Percentiles rank a stretch among this genome's conserved stretches.
Evolutionary conservation across 1,140 invertebrate species (phyloP).

Genomic region (Scylla paramamosain): DNA sequence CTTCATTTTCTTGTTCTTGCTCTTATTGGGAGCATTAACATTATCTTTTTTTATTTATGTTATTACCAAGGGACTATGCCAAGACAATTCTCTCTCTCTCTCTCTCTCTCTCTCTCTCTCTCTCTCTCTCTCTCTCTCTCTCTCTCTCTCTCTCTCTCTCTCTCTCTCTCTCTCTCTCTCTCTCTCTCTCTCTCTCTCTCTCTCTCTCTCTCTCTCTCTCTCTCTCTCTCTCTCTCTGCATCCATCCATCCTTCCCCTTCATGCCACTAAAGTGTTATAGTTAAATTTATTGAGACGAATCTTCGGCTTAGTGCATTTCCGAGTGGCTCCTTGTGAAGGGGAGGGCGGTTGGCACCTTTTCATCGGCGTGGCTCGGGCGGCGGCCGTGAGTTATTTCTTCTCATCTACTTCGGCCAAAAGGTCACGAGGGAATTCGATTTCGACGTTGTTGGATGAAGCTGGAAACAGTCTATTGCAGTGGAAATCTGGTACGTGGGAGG

Average conservation of each 20-base stretch:
- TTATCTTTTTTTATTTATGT: no score
- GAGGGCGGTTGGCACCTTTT: neutral
- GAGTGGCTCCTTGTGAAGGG: neutral
- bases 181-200: neutral
- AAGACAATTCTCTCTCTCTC: no score
- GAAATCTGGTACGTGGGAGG: neutral
- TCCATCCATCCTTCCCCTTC: neutral
- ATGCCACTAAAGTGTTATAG: neutral
- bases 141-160: no score
- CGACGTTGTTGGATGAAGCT: neutral
- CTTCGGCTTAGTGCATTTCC: neutral
- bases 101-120: no score
- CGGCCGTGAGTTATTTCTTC: neutral
- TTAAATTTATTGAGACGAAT: slow-evolving; percentile 24
- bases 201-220: slow-evolving; percentile 20
- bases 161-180: no score
- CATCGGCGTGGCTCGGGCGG: neutral
- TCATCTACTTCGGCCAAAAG: slow-evolving; percentile 3
- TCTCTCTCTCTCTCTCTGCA: neutral
- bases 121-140: no score
- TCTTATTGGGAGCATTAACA: no score
- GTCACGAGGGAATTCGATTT: slow-evolving; percentile 21
- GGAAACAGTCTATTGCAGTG: neutral
- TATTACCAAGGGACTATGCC: no score
- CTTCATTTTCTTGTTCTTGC: no score